Base-by-base conservation (phyloP, 2,797 vertebrate species). In the Heteromormyrus szaboi region DNA sequence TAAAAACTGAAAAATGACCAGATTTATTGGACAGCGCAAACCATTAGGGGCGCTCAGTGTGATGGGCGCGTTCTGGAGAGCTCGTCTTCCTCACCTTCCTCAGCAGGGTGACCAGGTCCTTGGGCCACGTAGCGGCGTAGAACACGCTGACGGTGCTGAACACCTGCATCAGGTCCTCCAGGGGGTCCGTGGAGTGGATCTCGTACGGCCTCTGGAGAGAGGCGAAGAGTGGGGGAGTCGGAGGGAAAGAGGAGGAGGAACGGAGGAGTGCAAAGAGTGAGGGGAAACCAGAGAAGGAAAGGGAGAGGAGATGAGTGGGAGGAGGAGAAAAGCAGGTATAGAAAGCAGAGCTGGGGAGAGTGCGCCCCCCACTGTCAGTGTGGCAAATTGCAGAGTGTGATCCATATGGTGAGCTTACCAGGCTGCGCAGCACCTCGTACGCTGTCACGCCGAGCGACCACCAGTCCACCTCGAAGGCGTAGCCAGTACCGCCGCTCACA, bases 401-500 rank as follows among this genome's bases (percentile, higher is more conserved):
- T n/a, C 19, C 37, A 83, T 48, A 17, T 2, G 72, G 44, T 8
- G 37, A 48, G 22, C 95, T 76, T 92, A 99, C 99, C 98, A 98
- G 99, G 93, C 98, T 97, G 84, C 98, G 96, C 44, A 99, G 97
- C 89, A 99, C 97, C 89, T 99, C 99, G 0, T 97, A 99, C 19
- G 96, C 94, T 11, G 98, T 98, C 93, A 99, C 96, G n/a, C 99
- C 99, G 89, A 99, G 93, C 0, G 99, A 99, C 99, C 99, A 99
- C 98, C 98, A 99, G 93, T 99, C 99, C 48, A 99, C 98, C 90
- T 99, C 98, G 76, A 99, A 97, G 53, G 99, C 98, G 87, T 99
- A 99, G 88, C 99, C 98, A 0, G 97, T 97, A n/a, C 98, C 98
- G 0, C 99, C 98, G 0, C 93, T 98, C 88, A 98, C 93, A 89